phyloP scores from a whole-genome alignment of 1,140 invertebrate genomes.

The Orchestia grillus region DNA sequence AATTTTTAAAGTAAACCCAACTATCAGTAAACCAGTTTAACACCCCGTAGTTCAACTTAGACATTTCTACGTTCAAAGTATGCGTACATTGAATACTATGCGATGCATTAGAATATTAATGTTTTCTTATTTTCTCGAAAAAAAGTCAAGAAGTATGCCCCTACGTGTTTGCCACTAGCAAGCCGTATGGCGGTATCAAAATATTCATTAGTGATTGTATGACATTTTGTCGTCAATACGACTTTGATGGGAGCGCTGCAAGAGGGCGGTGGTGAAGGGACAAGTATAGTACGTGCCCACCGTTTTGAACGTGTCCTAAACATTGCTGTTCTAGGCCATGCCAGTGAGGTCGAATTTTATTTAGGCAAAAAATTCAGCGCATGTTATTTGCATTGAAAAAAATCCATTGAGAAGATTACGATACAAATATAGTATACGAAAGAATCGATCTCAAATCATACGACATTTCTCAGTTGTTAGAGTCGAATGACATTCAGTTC shows the following conservation, averaged over 20 bases:
- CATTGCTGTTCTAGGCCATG: not conserved
- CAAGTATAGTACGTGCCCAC: not conserved
- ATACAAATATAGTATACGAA: not conserved
- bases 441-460: not conserved
- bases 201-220: not conserved
- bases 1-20: not conserved
- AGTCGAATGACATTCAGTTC: no score
- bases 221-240: not conserved
- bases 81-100: not conserved
- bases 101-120: not conserved
- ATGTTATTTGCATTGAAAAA: not conserved
- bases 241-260: not conserved
- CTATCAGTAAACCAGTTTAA: not conserved
- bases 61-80: no score
- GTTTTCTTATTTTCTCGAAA: no score
- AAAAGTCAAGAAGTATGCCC: no score
- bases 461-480: not conserved
- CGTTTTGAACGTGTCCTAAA: not conserved
- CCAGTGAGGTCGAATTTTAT: not conserved
- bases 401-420: not conserved
- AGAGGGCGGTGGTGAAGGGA: not conserved
- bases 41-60: not conserved
- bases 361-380: not conserved
- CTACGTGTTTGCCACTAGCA: not conserved
- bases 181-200: not conserved